Percentiles rank a stretch among this genome's conserved stretches.
Conservation (phyloP, 2,888 invertebrate genomes). For the Cosmia pyralina region DNA sequence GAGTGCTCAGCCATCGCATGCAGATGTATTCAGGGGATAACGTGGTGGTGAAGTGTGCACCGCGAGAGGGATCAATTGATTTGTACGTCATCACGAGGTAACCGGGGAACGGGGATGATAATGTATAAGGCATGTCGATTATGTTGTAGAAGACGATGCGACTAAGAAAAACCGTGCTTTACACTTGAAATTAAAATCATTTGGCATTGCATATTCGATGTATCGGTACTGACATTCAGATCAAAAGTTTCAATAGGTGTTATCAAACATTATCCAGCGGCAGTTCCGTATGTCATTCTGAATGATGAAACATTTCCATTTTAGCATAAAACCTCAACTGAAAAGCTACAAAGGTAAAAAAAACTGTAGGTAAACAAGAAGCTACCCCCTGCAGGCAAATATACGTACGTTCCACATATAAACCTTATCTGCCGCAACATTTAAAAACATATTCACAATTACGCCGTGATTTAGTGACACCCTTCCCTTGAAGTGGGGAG, state of each 20-base stretch:
- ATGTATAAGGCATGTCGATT: neutral
- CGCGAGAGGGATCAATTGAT: conserved; percentile 25
- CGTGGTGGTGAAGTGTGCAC: conserved; percentile 15
- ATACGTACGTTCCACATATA: conserved; percentile 18
- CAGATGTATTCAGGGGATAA: conserved; percentile 16
- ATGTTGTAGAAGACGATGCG: neutral
- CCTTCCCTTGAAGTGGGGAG: conserved; percentile 29
- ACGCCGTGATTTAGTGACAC: conserved; percentile 48
- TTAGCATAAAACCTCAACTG: neutral
- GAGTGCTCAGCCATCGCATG: conserved; percentile 43
- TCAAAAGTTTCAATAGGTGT: neutral
- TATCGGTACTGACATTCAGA: neutral
- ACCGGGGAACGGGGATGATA: neutral
- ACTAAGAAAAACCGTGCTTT: neutral
- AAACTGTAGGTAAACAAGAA: conserved; percentile 23
- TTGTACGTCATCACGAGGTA: conserved; percentile 22
- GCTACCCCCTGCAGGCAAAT: neutral
- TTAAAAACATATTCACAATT: conserved; percentile 59
- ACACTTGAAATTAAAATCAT: neutral
- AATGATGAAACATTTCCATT: neutral
- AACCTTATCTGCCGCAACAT: conserved; percentile 49
- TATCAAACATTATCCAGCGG: neutral
- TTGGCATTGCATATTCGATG: neutral
- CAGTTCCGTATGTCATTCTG: neutral
- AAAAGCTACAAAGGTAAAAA: neutral